These are phyloP conservation scores for Hippocampus mohnikei DNA, from an alignment of 2,113 vertebrate species.

Conservation along the genomic window DNA sequence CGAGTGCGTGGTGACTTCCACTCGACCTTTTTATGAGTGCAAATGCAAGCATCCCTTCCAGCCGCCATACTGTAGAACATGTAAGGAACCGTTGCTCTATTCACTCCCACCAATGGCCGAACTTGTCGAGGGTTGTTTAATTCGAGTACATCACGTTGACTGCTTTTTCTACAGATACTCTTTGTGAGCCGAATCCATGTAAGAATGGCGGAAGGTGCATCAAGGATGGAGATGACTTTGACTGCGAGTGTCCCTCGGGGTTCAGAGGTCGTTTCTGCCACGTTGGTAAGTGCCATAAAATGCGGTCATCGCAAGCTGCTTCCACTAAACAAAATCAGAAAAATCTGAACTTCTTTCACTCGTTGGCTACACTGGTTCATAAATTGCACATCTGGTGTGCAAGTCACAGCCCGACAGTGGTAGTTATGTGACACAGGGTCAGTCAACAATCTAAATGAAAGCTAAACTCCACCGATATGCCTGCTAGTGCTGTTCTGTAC, in stretches of 20 bases:
- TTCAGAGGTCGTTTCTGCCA: conserved; percentile 68
- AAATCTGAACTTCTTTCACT: not conserved
- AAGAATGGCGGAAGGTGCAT: conserved; percentile 65
- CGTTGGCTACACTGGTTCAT: not conserved
- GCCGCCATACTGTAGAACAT: conserved; percentile 58
- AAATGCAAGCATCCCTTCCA: conserved; percentile 71
- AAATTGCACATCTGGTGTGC: not conserved
- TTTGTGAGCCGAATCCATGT: conserved; percentile 68
- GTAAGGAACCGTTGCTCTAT: conserved; percentile 43
- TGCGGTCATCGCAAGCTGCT: not conserved
- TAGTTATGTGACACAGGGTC: not conserved
- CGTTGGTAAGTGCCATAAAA: conserved; percentile 62
- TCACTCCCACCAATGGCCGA: not conserved
- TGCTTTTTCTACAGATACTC: conserved; percentile 36
- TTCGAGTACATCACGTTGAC: not conserved
- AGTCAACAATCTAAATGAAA: not conserved
- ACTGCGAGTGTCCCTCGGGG: conserved; percentile 58
- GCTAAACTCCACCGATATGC: not conserved
- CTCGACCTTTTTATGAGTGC: conserved; percentile 64
- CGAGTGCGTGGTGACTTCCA: conserved; percentile 67
- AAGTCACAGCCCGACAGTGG: not conserved
- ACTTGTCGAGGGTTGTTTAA: not conserved
- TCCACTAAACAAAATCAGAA: too few species aligned
- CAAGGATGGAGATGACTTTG: conserved; percentile 54
- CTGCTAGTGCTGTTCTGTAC: not conserved